A percentile compares a stretch with the other conserved stretches of the same genome.
Conservation (phyloP, 1,140 invertebrate genomes). For the Dryas iulia region DNA sequence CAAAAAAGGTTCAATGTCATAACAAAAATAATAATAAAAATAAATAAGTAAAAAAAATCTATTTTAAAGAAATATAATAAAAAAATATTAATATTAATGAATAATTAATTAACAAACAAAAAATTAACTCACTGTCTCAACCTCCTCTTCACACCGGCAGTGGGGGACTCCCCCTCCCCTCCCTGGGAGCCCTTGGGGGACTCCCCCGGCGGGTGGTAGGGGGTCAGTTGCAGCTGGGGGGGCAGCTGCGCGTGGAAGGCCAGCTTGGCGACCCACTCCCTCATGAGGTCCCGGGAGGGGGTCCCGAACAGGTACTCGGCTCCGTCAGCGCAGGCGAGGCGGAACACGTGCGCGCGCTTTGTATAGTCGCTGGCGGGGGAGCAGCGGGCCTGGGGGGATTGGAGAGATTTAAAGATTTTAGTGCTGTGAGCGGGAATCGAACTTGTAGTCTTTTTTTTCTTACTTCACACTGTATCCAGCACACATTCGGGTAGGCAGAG, state of each 20-base stretch:
- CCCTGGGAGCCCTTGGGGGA: too few relatives aligned
- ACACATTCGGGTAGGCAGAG: too few relatives aligned
- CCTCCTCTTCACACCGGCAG: constrained; percentile 52
- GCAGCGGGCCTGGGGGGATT: constrained; percentile 85
- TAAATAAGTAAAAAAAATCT: too few relatives aligned
- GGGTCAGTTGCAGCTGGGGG: constrained; percentile 92
- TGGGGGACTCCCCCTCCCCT: constrained; percentile 50
- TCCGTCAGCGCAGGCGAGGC: constrained; percentile 92
- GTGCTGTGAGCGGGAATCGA: too few relatives aligned
- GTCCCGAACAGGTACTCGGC: constrained; percentile 96
- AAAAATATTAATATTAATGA: too few relatives aligned
- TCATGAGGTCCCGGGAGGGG: constrained; percentile 87
- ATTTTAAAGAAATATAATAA: not conserved
- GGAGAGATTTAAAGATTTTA: too few relatives aligned
- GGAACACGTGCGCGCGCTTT: constrained; percentile 96
- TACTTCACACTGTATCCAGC: too few relatives aligned
- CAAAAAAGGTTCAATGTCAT: too few relatives aligned
- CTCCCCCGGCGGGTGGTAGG: constrained; percentile 79
- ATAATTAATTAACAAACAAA: too few relatives aligned
- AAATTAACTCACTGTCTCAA: constrained; percentile 45
- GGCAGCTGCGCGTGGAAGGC: constrained; percentile 95
- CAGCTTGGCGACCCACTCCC: constrained; percentile 97
- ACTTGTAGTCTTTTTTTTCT: too few relatives aligned
- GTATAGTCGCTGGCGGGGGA: constrained; percentile 95
- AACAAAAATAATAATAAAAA: too few relatives aligned